phyloP scores from a whole-genome alignment of 2,113 vertebrate genomes.

The Chlamydotis undulata region DNA sequence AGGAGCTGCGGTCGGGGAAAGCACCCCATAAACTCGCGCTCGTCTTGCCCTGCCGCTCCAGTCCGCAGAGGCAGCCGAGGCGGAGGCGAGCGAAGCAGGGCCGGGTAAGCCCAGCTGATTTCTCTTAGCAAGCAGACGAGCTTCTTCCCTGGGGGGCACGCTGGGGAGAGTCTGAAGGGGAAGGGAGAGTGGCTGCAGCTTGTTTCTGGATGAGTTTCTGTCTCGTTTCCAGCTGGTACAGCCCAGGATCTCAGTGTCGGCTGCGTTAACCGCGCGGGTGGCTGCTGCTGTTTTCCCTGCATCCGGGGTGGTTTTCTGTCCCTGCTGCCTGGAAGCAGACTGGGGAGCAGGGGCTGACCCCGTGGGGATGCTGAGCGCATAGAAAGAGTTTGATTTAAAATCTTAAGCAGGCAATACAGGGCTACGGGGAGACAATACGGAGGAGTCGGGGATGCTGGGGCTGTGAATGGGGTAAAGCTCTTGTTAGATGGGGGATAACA shows the following conservation, averaged over 20 bases:
- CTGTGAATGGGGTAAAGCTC: background rate
- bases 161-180: background rate
- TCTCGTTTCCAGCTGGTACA: background rate
- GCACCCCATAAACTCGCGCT: background rate
- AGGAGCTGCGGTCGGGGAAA: rapidly evolving
- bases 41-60: rapidly evolving
- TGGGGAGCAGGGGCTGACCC: background rate
- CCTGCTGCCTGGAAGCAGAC: background rate
- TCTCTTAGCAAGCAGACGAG: rapidly evolving
- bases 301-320: background rate
- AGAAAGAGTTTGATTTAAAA: background rate
- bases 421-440: background rate
- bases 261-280: rapidly evolving
- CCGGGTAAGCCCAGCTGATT: background rate
- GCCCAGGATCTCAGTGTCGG: rapidly evolving
- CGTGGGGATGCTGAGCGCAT: rapidly evolving
- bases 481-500: background rate
- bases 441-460: rapidly evolving
- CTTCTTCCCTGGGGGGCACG: background rate
- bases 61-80: background rate
- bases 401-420: background rate
- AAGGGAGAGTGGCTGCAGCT: background rate
- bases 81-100: rapidly evolving
- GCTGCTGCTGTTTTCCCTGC: background rate
- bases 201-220: background rate